Evolutionary conservation across 2,113 vertebrate genomes (phyloP).

Genomic region (Spermophilus dauricus): DNA sequence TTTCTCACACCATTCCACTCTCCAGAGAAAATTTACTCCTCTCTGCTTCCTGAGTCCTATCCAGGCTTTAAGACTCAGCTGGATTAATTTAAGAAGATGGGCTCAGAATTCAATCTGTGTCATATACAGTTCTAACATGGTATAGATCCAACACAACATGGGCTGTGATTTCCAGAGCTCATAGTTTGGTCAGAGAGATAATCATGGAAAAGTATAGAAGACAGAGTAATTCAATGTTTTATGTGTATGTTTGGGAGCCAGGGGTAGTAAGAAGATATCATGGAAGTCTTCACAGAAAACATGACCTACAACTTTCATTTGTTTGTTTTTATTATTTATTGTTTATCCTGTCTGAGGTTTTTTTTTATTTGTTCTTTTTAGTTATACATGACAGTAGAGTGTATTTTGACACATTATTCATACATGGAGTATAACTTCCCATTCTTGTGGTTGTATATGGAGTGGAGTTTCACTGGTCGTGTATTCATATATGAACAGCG

Average conservation of each 20-base stretch:
- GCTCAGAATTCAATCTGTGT: conserved; percentile 7
- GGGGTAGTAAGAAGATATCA: background rate
- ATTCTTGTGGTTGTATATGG: no score
- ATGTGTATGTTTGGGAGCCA: background rate
- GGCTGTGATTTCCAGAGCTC: conserved; percentile 44
- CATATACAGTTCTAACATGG: background rate
- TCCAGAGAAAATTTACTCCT: background rate
- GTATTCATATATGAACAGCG: no score
- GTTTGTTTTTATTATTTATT: conserved; percentile 53
- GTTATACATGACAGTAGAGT: no score
- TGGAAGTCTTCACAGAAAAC: conserved; percentile 53
- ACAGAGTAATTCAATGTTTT: conserved; percentile 33
- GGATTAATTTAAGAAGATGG: conserved; percentile 11
- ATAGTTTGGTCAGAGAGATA: conserved; percentile 53
- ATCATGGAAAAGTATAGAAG: conserved; percentile 28
- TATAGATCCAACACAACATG: background rate
- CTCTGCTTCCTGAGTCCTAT: conserved; percentile 18
- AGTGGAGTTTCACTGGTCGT: no score
- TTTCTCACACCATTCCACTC: background rate
- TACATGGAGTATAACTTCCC: no score
- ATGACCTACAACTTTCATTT: conserved; percentile 27
- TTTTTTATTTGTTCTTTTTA: no score
- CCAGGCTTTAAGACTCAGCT: conserved; percentile 24
- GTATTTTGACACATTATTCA: no score
- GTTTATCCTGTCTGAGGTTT: background rate